Evolutionary conservation across 2,888 invertebrate genomes (phyloP), one percentile per base, ranked within the genome.

Genomic region (Drosophila imparisetae): DNA sequence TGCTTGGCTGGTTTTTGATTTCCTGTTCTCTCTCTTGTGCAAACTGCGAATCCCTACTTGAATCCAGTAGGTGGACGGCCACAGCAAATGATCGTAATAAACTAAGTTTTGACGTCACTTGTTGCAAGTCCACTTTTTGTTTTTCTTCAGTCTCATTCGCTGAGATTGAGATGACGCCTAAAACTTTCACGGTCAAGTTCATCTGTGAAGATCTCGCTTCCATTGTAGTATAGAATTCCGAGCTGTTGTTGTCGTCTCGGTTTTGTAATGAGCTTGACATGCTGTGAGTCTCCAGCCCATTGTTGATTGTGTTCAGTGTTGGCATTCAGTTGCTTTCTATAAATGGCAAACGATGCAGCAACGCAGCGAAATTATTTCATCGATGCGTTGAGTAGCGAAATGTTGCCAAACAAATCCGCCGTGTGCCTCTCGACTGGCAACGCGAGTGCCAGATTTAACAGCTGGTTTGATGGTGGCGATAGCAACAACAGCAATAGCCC

Each of bases 121-220:
- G 85, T 77, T 60, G 85, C 77, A 81, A 80, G 79, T 86, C 83
- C 64, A 82, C 76, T 80, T 87, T 81, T 68, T 45, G 45, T 45
- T 71, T 50, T 58, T 45, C 42, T 42, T 52, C 40, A 45, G 50
- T 55, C 30, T 60, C 27, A 11, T 49, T 38, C 36, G 68, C 45
- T 59, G 58, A 42, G 55, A 29, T 48, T 67, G 48, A 54, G 50
- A 60, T 62, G 62, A 64, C 73, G 74, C 61, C 78, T 78, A 70
- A 76, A 67, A 78, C 84, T 91, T 91, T 91, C 91, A 91, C 89
- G 91, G 91, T 90, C 91, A 91, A 91, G 91, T 91, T 91, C 91
- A 91, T 86, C 80, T 80, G 57, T 54, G 75, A 58, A 60, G 59
- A 70, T 73, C 75, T 53, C 54, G 66, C 61, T 55, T 64, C 61